These are phyloP conservation scores for Patella depressa DNA, from an alignment of 2,888 invertebrate genomes.

Conservation along the genomic window DNA sequence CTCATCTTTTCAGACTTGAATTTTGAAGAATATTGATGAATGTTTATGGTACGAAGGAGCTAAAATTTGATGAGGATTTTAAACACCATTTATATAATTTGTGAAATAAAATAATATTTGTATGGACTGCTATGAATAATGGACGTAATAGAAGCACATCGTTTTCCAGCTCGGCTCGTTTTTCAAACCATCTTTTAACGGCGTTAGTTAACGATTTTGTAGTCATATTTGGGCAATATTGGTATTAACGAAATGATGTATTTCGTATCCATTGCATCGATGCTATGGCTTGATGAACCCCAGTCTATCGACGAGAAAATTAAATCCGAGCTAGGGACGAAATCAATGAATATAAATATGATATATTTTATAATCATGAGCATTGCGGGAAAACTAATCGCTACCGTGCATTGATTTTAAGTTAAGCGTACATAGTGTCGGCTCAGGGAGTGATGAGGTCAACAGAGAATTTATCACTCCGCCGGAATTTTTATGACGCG, in stretches of 20 bases:
- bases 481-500: slow-evolving; percentile 1
- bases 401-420: slow-evolving; percentile 12
- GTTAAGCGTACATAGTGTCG: slow-evolving; percentile 9
- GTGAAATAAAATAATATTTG: slow-evolving; percentile 1
- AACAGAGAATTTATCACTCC: slow-evolving; percentile 3
- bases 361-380: slow-evolving; percentile 6
- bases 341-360: slow-evolving; percentile 9
- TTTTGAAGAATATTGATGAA: too few relatives aligned
- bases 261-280: background rate
- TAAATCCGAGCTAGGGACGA: background rate
- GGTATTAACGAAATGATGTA: background rate
- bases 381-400: slow-evolving; percentile 9
- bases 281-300: background rate
- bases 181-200: slow-evolving; percentile 1
- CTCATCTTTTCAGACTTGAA: too few relatives aligned
- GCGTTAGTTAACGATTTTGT: background rate
- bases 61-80: too few relatives aligned
- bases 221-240: background rate
- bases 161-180: background rate
- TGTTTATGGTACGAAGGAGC: too few relatives aligned
- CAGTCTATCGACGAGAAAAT: slow-evolving; percentile 4
- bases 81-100: background rate
- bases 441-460: slow-evolving; percentile 5
- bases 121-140: background rate
- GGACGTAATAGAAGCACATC: background rate